Evolutionary conservation across 2,113 vertebrate genomes (phyloP).

Genomic region (Ctenomys sociabilis): DNA sequence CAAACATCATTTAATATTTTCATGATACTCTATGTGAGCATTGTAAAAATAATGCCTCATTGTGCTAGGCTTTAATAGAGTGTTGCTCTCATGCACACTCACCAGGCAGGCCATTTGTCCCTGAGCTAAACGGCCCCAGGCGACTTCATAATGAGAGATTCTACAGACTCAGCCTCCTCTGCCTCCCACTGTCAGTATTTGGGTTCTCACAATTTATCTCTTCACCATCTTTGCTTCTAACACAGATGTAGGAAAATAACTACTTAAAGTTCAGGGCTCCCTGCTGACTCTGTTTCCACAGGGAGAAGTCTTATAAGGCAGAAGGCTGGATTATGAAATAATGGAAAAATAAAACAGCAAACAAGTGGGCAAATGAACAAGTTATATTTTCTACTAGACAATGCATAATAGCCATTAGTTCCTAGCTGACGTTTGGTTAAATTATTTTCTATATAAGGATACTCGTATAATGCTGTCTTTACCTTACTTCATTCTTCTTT

Average conservation of each 20-base stretch:
- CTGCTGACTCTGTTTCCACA: neutral
- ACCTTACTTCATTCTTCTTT: conserved; percentile 43
- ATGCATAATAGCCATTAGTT: neutral
- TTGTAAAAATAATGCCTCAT: conserved; percentile 46
- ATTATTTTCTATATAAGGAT: conserved; percentile 48
- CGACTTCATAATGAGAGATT: neutral
- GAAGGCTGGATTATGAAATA: neutral
- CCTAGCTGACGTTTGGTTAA: neutral
- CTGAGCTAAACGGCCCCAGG: neutral
- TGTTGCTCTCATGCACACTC: neutral
- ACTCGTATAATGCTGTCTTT: conserved; percentile 43
- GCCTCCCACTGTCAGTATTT: neutral
- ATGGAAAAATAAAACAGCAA: neutral
- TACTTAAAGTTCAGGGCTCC: neutral
- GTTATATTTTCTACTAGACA: neutral
- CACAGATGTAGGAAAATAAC: neutral
- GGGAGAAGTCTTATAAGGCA: neutral
- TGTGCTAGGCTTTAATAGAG: neutral
- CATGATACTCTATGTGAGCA: neutral
- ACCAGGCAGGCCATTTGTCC: neutral
- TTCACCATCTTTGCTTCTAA: conserved; percentile 24
- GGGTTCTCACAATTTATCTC: neutral
- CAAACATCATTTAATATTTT: conserved; percentile 43
- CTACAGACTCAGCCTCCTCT: neutral
- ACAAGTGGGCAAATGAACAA: neutral